These are phyloP conservation scores for Plutomurus gul DNA, from an alignment of 1,140 invertebrate species.

Conservation along the genomic window DNA sequence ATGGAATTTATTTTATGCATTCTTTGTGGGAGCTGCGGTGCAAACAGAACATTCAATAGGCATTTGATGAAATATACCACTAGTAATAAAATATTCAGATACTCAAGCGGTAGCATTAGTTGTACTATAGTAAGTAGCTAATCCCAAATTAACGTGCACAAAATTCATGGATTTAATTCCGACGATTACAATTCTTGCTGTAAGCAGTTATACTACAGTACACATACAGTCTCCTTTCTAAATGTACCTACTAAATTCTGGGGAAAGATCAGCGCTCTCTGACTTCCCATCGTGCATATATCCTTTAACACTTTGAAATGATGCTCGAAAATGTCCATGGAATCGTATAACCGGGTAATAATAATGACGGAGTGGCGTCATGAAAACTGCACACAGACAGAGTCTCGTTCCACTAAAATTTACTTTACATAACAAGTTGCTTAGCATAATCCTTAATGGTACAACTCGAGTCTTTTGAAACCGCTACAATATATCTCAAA, in stretches of 20 bases:
- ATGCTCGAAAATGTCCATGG: not conserved
- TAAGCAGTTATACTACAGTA: no score
- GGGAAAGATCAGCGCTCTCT: no score
- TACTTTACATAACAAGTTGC: constrained; percentile 27
- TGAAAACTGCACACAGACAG: constrained; percentile 7
- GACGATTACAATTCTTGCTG: no score
- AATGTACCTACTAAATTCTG: no score
- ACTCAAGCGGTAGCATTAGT: no score
- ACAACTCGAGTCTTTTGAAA: not conserved
- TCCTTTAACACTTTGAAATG: no score
- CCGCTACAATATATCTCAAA: not conserved
- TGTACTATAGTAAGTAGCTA: constrained; percentile 4
- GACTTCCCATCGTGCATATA: no score
- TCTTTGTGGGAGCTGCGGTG: not conserved
- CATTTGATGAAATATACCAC: not conserved
- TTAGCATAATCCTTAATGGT: constrained; percentile 15
- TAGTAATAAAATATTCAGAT: no score
- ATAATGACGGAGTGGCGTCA: constrained; percentile 31
- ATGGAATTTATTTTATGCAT: not conserved
- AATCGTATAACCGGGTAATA: constrained; percentile 4
- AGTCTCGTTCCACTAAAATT: not conserved
- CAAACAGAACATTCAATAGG: not conserved
- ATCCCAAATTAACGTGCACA: not conserved
- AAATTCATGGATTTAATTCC: no score
- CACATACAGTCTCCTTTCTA: no score